Evolutionary conservation across 2,797 vertebrate genomes (phyloP).

Genomic region (Arctocebus calabarensis): DNA sequence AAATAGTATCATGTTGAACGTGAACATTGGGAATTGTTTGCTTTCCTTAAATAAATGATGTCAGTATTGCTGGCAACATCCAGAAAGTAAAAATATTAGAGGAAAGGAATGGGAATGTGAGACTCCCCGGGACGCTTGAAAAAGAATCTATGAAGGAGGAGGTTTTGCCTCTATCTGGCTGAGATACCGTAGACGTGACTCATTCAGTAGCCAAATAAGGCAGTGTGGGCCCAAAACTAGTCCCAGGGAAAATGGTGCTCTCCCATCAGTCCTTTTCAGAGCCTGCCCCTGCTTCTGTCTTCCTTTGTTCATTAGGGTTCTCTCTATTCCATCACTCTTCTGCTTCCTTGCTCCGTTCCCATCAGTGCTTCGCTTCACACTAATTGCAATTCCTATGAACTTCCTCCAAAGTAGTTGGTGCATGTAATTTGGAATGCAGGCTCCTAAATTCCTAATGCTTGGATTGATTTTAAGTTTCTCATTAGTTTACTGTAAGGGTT

Average conservation of each 20-base stretch:
- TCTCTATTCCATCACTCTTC: slow-evolving; percentile 51
- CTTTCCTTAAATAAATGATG: slow-evolving; percentile 12
- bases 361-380: slow-evolving; percentile 36
- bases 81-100: slow-evolving; percentile 17
- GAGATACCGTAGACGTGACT: slow-evolving; percentile 2
- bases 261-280: not conserved
- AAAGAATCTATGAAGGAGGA: not conserved
- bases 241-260: not conserved
- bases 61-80: not conserved
- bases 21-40: not conserved
- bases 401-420: slow-evolving; percentile 51
- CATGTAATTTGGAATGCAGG: slow-evolving; percentile 1
- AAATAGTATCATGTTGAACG: not conserved
- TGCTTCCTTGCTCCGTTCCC: slow-evolving; percentile 54
- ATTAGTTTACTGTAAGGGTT: not conserved
- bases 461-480: slow-evolving; percentile 53
- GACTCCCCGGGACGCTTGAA: not conserved
- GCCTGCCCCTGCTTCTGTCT: slow-evolving; percentile 15
- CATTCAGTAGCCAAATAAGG: not conserved
- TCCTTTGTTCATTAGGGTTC: slow-evolving; percentile 16
- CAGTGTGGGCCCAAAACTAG: not conserved
- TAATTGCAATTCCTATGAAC: slow-evolving; percentile 45
- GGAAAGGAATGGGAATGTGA: not conserved
- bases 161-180: not conserved
- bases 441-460: slow-evolving; percentile 59